Conservation (phyloP, 2,888 invertebrate genomes). For the Lucinisca nassula region DNA sequence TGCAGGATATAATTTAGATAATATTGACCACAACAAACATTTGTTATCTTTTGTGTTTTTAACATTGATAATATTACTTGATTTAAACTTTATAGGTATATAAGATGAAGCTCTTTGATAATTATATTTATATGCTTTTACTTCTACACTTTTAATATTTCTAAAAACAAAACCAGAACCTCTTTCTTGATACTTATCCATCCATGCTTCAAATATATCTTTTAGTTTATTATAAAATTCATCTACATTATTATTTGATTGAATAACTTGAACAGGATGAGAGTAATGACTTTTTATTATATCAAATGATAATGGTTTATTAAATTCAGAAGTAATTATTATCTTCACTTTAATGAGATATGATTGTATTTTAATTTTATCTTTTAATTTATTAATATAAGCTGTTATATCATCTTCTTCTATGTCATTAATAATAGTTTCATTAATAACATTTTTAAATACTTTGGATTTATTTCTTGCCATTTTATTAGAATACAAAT, state of each 20-base stretch:
- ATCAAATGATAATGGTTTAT: constrained; percentile 22
- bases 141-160: constrained; percentile 15
- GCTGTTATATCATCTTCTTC: not conserved
- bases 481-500: not conserved
- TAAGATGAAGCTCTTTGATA: constrained; percentile 38
- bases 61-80: constrained; percentile 16
- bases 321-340: constrained; percentile 40
- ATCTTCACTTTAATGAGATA: not conserved
- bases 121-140: constrained; percentile 34
- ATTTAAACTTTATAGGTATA: constrained; percentile 3
- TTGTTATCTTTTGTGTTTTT: constrained; percentile 29
- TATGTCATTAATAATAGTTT: constrained; percentile 25
- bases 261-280: no score
- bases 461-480: not conserved
- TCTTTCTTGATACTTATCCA: no score
- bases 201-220: no score
- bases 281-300: constrained; percentile 5
- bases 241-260: no score
- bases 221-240: no score
- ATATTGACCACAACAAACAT: constrained; percentile 27
- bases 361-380: no score
- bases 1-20: constrained; percentile 12
- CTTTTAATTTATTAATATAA: constrained; percentile 9
- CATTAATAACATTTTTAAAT: constrained; percentile 14
- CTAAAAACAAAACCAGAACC: constrained; percentile 20